phyloP scores from a whole-genome alignment of 2,797 vertebrate species.

The Platyrinchus mystaceus region DNA sequence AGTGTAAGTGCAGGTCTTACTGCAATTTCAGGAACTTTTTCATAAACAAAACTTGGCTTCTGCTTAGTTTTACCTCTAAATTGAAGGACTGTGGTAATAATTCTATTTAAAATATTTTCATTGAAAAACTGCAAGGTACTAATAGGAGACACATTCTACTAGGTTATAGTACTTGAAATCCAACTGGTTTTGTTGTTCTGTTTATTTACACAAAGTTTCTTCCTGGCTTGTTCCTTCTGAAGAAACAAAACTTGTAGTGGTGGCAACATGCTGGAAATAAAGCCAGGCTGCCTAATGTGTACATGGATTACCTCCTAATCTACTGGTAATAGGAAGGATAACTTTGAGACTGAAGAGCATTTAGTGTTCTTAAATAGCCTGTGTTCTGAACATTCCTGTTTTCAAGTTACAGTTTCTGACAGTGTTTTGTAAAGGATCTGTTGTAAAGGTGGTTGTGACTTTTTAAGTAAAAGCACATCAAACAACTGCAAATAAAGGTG shows the following conservation, averaged over 20 bases:
- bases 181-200: neutral
- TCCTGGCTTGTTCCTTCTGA: neutral
- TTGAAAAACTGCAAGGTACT: neutral
- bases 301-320: neutral
- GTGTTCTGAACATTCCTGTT: neutral
- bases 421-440: neutral
- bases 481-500: neutral
- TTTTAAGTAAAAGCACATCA: neutral
- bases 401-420: neutral
- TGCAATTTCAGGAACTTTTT: neutral
- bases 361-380: neutral
- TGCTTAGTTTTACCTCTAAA: neutral
- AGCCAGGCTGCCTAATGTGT: neutral
- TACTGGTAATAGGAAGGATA: neutral
- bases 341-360: neutral
- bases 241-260: conserved; percentile 16
- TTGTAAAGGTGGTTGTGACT: neutral
- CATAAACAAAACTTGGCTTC: neutral
- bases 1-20: neutral
- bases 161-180: neutral
- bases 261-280: conserved; percentile 24
- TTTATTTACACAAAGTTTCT: neutral
- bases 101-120: neutral
- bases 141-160: neutral
- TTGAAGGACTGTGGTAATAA: neutral